phyloP scores from a whole-genome alignment of 1,140 invertebrate species.

The Psix sp. region DNA sequence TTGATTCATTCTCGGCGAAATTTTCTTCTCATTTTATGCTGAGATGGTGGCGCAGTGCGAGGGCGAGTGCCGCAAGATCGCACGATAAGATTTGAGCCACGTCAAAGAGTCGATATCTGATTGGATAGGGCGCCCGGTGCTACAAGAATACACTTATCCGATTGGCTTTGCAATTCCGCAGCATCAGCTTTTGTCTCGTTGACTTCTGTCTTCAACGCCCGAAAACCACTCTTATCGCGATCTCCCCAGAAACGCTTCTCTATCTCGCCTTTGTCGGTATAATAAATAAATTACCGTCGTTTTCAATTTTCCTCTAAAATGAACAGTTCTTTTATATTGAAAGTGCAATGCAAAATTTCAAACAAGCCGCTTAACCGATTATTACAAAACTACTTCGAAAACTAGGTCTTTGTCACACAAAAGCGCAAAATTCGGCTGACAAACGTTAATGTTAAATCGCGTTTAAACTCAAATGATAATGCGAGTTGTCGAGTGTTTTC shows the following conservation, averaged over 20 bases:
- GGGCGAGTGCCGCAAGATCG: slow-evolving; percentile 62
- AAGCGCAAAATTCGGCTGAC: slow-evolving; percentile 14
- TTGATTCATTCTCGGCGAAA: slow-evolving; percentile 57
- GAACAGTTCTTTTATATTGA: too few species aligned
- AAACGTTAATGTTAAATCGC: slow-evolving; percentile 40
- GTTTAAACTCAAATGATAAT: slow-evolving; percentile 29
- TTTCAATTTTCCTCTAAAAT: too few species aligned
- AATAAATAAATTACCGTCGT: slow-evolving; percentile 36
- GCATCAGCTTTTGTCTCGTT: slow-evolving; percentile 69
- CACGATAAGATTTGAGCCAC: slow-evolving; percentile 75
- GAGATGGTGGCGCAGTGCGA: slow-evolving; percentile 36
- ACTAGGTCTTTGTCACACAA: slow-evolving; percentile 43
- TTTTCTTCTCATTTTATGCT: slow-evolving; percentile 59
- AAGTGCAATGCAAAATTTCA: too few species aligned
- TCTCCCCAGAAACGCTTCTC: slow-evolving; percentile 61
- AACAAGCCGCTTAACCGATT: too few species aligned
- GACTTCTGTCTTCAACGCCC: slow-evolving; percentile 16
- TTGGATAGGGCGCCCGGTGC: slow-evolving; percentile 69
- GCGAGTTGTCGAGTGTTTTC: slow-evolving; percentile 12
- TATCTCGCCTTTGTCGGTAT: slow-evolving; percentile 31
- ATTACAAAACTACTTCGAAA: slow-evolving; percentile 40
- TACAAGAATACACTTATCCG: slow-evolving; percentile 76
- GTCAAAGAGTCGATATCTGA: slow-evolving; percentile 75
- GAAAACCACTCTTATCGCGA: slow-evolving; percentile 17
- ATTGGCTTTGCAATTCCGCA: slow-evolving; percentile 74